These are phyloP conservation scores for Haplochromis vanheusdeni DNA, from an alignment of 2,113 vertebrate genomes.

Conservation along the genomic window DNA sequence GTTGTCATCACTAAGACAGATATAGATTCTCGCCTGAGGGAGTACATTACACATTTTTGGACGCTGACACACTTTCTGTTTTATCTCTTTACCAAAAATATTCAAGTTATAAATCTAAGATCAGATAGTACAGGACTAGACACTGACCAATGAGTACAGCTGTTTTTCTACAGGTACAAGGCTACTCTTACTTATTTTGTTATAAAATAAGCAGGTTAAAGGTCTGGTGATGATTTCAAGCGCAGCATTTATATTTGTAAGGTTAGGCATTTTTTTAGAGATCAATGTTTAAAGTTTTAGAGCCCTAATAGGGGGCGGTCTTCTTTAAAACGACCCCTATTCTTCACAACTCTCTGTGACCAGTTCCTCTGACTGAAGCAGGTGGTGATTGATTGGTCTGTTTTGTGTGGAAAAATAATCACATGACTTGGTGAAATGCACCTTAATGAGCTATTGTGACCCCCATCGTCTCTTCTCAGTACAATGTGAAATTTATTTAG, in stretches of 20 bases:
- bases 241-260: neutral
- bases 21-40: neutral
- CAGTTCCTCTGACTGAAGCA: neutral
- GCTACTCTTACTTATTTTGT: neutral
- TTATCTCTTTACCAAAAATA: neutral
- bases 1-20: neutral
- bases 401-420: neutral
- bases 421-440: neutral
- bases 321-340: neutral
- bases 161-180: fast-evolving
- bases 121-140: neutral
- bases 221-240: neutral
- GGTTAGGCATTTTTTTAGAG: neutral
- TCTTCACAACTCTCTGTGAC: neutral
- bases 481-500: neutral
- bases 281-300: neutral
- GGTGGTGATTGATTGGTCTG: neutral
- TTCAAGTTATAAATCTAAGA: neutral
- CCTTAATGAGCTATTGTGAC: neutral
- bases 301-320: fast-evolving
- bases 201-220: neutral
- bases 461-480: fast-evolving
- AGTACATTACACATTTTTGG: neutral
- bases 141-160: neutral
- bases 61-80: neutral